Evolutionary conservation across 2,113 vertebrate genomes (phyloP), one percentile per base, ranked within the genome.

Genomic region (Asarcornis scutulata): DNA sequence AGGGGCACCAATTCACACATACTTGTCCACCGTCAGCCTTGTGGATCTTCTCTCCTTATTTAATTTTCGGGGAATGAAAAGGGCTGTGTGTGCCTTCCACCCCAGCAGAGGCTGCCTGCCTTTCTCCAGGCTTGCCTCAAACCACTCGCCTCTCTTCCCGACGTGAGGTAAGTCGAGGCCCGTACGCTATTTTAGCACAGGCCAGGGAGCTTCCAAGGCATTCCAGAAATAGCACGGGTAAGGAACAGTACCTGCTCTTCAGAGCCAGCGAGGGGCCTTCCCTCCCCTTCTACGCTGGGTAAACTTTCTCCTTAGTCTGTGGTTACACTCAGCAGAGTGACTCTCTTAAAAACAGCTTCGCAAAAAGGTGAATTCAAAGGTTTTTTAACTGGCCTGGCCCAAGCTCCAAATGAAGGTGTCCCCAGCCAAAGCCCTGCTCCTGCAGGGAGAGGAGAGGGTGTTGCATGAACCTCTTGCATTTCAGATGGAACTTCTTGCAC

Each of bases 11-110:
- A 76, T 88, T 93, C 86, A 36, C 86, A 83, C 75, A 9, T 38
- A 52, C 48, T 87, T 78, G 52, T 12, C 86, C 88, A 55, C 50
- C 60, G 89, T 44, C 58, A 75, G n/a, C 68, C 73, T 66, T 86
- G 88, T 46, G 93, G 93, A 58, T 91, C 63, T 16, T 89, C 46
- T 14, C 73, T 71, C 58, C 71, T 89, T 71, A 74, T 80, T 90
- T 69, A 58, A 66, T 88, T 80, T 86, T 44, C 8, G 0, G 55
- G 55, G 53, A 88, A 68, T 92, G 34, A 92, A 91, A 58, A 79
- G 86, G 34, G 55, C 72, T 80, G 44, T 86, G 83, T 95, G 73
- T 77, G 53, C 59, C 21, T 63, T 32, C n/a, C 1, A 1, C 26
- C 34, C 40, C 7, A 2, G 52, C 64, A 9, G 58, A 44, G 22